phyloP scores from a whole-genome alignment of 2,888 invertebrate genomes.

The Microctonus aethiopoides region DNA sequence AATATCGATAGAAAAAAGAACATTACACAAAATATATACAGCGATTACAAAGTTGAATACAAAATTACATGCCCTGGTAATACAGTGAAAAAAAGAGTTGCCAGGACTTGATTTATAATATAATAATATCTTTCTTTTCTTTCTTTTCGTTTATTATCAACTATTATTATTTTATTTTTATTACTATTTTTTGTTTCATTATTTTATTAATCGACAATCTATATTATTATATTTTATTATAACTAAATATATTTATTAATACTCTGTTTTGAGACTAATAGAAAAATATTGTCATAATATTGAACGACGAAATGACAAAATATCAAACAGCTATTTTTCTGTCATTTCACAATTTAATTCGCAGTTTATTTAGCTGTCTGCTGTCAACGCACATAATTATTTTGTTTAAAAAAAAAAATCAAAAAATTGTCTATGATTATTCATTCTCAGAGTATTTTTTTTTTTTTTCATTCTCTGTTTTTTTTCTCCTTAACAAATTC shows the following conservation, averaged over 20 bases:
- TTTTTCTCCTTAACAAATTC: neutral
- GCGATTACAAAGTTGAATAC: conserved; percentile 60
- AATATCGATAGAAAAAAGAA: conserved; percentile 63
- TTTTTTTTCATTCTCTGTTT: neutral
- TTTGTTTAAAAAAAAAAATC: neutral
- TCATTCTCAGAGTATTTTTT: neutral
- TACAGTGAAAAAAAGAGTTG: conserved; percentile 40
- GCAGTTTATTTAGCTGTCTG: neutral
- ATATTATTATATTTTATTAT: conserved; percentile 34
- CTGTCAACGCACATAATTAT: neutral
- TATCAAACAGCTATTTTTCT: neutral
- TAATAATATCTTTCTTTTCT: conserved; percentile 50
- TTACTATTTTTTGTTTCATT: conserved; percentile 36
- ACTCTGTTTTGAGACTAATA: conserved; percentile 55
- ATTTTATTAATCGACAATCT: conserved; percentile 39
- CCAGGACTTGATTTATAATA: conserved; percentile 51
- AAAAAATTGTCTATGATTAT: neutral
- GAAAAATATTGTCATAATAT: conserved; percentile 58
- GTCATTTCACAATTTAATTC: neutral
- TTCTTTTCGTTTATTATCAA: neutral
- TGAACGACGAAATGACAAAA: conserved; percentile 13
- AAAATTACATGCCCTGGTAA: conserved; percentile 59
- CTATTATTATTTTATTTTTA: conserved; percentile 47
- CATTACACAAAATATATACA: conserved; percentile 64
- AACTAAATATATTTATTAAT: conserved; percentile 57